phyloP scores from a whole-genome alignment of 2,888 invertebrate species.

The Aradus depressus region DNA sequence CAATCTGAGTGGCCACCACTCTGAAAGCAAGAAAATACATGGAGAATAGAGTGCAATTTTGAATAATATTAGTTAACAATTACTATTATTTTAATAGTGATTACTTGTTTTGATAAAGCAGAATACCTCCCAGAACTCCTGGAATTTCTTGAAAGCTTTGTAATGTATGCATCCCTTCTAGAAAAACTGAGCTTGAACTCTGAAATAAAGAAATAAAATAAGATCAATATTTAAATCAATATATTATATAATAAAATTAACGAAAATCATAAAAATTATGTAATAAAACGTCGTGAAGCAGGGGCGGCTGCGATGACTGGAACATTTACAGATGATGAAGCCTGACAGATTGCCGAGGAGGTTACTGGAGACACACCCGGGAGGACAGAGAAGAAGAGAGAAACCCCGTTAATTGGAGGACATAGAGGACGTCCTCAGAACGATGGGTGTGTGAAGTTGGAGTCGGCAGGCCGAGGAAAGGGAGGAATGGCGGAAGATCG shows the following conservation, averaged over 20 bases:
- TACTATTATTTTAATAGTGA: not conserved
- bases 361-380: no score
- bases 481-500: no score
- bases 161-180: constrained; percentile 76
- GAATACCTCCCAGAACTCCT: constrained; percentile 70
- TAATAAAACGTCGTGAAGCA: no score
- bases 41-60: not conserved
- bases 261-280: no score
- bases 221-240: not conserved
- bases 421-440: no score
- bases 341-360: no score
- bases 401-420: no score
- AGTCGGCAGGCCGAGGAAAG: no score
- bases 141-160: constrained; percentile 69
- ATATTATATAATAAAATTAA: not conserved
- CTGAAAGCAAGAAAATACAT: constrained; percentile 40
- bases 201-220: constrained; percentile 36
- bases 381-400: no score
- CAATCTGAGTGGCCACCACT: constrained; percentile 69
- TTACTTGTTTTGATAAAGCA: constrained; percentile 81
- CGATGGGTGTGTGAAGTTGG: no score
- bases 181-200: constrained; percentile 76
- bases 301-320: no score
- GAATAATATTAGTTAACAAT: not conserved
- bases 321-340: no score